Evolutionary conservation across 2,797 vertebrate species (phyloP), one percentile per base, ranked within the genome.

Genomic region (Pangasius macronema): DNA sequence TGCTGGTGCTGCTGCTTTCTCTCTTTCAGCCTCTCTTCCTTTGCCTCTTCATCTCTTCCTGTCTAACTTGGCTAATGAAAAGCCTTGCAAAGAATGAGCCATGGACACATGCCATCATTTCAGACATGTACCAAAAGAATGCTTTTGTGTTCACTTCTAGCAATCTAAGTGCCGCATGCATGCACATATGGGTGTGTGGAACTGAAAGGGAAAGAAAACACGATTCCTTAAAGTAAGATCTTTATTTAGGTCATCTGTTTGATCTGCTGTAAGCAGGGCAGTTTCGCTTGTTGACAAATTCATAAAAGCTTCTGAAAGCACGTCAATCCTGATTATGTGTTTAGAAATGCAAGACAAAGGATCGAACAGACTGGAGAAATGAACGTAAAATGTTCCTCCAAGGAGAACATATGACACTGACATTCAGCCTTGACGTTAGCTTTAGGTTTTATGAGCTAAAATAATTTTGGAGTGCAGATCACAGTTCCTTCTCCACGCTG

Each of bases 41-140:
- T 9, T 87, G 24, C 14, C 36, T 84, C 68, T 53, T 59, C 46
- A 13, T 75, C 55, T 83, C 57, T 59, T 18, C 9, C 39, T 42
- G 39, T 73, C 77, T 63, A 11, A 59, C 51, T 59, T 30, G 22
- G 33, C 36, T 49, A 51, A 61, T 13, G 6, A 63, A 79, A 82
- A 46, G 11, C 57, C 36, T n/a, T 39, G 36, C 55, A 61, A n/a
- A 42, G 57, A 46, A 61, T 10, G 22, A 87, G 73, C 46, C 84
- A 88, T 92, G 92, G 93, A 91, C 91, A 92, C 90, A 91, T 93
- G 91, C 91, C 91, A 91, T 91, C 85, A 82, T 83, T 91, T 92
- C 85, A 92, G 90, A 93, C 87, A 88, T 86, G 86, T 65, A 59
- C 86, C 46, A 91, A 80, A 80, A 86, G 81, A 85, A 91, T 82